Conservation (phyloP, 1,140 invertebrate genomes). For the Ooceraea biroi region DNA sequence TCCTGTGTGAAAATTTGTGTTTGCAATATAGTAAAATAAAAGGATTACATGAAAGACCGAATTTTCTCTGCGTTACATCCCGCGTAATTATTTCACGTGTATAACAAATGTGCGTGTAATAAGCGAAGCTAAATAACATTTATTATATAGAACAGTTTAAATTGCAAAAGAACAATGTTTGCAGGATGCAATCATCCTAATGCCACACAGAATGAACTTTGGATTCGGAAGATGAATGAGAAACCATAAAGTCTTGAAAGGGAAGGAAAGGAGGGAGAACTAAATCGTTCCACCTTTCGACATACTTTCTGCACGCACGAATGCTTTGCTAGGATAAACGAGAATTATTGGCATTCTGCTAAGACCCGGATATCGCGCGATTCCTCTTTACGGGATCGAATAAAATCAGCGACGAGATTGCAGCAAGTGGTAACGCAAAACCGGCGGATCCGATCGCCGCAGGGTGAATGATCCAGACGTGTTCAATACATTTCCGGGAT, state of each 20-base stretch:
- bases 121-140: neutral
- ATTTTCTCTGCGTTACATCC: neutral
- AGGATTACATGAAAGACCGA: neutral
- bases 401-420: neutral
- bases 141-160: neutral
- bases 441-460: neutral
- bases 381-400: neutral
- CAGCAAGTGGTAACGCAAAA: neutral
- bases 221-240: neutral
- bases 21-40: neutral
- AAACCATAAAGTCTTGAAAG: neutral
- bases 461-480: conserved; percentile 13
- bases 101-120: neutral
- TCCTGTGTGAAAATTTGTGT: neutral
- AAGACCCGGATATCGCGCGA: neutral
- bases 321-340: neutral
- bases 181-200: neutral
- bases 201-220: neutral
- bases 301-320: neutral
- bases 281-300: neutral
- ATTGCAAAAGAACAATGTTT: neutral
- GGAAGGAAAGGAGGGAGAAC: neutral
- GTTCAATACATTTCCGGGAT: conserved; percentile 22
- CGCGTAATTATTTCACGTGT: neutral
- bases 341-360: conserved; percentile 12